Evolutionary conservation across 2,797 vertebrate genomes (phyloP).

Genomic region (Rhinichthys osculus): DNA sequence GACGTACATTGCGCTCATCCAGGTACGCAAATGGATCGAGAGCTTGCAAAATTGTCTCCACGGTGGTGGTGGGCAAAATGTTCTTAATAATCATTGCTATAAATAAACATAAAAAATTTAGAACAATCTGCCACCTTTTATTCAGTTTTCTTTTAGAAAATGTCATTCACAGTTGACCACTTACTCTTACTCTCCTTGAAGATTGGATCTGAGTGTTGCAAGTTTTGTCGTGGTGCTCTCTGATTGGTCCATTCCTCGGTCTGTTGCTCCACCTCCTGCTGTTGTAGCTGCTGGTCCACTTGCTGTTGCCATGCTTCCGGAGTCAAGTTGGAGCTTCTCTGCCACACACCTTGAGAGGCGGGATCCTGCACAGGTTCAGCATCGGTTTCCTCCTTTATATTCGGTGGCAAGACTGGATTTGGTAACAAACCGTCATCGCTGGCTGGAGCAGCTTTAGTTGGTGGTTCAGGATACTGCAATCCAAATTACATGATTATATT

Average conservation of each 20-base stretch:
- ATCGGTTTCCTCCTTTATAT: constrained; percentile 65
- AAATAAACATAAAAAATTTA: not conserved
- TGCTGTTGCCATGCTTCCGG: constrained; percentile 85
- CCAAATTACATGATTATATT: constrained; percentile 3
- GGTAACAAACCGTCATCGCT: constrained; percentile 69
- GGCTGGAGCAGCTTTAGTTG: constrained; percentile 66
- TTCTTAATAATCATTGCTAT: constrained; percentile 96
- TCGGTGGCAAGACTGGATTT: constrained; percentile 64
- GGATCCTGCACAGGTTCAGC: constrained; percentile 63
- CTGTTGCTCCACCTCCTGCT: constrained; percentile 72
- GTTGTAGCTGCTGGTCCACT: constrained; percentile 79
- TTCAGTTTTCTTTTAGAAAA: not conserved
- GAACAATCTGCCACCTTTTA: not conserved
- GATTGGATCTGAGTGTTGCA: constrained; percentile 67
- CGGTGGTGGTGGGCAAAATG: constrained; percentile 88
- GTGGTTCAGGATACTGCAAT: constrained; percentile 65
- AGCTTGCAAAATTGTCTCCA: constrained; percentile 90
- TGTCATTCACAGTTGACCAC: constrained; percentile 32
- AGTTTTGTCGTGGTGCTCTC: constrained; percentile 61
- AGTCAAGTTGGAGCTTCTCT: constrained; percentile 80
- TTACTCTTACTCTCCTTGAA: constrained; percentile 84
- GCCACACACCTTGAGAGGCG: constrained; percentile 69
- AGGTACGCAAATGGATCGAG: constrained; percentile 90
- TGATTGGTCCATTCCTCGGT: constrained; percentile 72
- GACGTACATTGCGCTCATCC: constrained; percentile 91